Conservation (phyloP, 2,113 vertebrate genomes). For the Falco punctatus region DNA sequence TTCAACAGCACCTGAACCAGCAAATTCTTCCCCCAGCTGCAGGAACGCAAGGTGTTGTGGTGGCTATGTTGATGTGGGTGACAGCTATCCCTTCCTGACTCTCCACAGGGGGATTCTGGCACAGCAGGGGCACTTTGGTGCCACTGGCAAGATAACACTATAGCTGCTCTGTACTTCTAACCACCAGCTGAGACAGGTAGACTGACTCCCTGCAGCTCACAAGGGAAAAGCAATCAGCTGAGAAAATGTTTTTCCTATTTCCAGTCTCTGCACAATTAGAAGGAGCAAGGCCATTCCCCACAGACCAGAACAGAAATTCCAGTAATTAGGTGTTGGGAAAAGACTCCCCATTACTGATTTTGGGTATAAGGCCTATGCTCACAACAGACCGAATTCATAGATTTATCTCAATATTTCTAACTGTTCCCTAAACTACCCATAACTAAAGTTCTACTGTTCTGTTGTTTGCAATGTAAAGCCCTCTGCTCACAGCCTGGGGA, state of each 20-base stretch:
- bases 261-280: neutral
- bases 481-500: neutral
- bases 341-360: neutral
- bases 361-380: neutral
- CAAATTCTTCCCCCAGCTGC: neutral
- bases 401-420: neutral
- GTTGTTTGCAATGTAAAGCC: neutral
- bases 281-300: neutral
- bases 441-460: neutral
- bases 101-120: neutral
- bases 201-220: neutral
- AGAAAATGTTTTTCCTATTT: neutral
- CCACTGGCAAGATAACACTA: neutral
- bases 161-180: neutral
- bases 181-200: rapidly evolving
- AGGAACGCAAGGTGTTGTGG: neutral
- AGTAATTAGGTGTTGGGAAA: neutral
- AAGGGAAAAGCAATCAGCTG: neutral
- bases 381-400: neutral
- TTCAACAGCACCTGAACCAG: neutral
- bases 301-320: neutral
- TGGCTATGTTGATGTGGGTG: neutral
- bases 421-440: neutral
- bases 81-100: neutral
- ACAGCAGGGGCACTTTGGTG: neutral